A percentile compares a stretch with the other conserved stretches of the same genome.
phyloP scores from a whole-genome alignment of 2,888 invertebrate genomes.

The Chrysotoxum bicinctum region DNA sequence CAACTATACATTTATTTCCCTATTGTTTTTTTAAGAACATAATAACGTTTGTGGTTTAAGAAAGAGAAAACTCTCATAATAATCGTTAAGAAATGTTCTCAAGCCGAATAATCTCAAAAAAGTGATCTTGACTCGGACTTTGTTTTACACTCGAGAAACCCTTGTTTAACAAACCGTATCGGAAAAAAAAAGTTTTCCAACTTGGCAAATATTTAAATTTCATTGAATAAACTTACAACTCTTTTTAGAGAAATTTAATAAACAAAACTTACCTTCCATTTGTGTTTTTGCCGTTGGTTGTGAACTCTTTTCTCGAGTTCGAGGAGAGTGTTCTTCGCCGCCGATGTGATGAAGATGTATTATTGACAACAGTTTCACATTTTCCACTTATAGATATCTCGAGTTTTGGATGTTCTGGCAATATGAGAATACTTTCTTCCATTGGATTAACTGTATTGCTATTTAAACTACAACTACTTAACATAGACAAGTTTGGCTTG shows the following conservation, averaged over 20 bases:
- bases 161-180: no score
- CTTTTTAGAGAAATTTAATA: not conserved
- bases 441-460: slow-evolving; percentile 73
- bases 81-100: no score
- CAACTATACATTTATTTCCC: no score
- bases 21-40: no score
- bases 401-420: slow-evolving; percentile 78
- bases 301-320: slow-evolving; percentile 77
- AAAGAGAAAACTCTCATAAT: no score
- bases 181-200: no score
- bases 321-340: slow-evolving; percentile 79
- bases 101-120: no score
- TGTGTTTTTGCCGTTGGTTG: slow-evolving; percentile 75
- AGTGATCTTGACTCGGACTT: no score
- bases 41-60: no score
- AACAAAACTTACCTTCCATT: slow-evolving; percentile 76
- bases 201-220: no score
- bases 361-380: slow-evolving; percentile 75
- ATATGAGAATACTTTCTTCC: slow-evolving; percentile 79
- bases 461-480: slow-evolving; percentile 65
- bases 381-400: slow-evolving; percentile 77
- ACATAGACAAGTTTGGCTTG: slow-evolving; percentile 74
- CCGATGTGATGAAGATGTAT: slow-evolving; percentile 74
- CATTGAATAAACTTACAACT: not conserved
- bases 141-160: no score